Conservation (phyloP, 2,888 invertebrate genomes). For the Tipula lateralis region DNA sequence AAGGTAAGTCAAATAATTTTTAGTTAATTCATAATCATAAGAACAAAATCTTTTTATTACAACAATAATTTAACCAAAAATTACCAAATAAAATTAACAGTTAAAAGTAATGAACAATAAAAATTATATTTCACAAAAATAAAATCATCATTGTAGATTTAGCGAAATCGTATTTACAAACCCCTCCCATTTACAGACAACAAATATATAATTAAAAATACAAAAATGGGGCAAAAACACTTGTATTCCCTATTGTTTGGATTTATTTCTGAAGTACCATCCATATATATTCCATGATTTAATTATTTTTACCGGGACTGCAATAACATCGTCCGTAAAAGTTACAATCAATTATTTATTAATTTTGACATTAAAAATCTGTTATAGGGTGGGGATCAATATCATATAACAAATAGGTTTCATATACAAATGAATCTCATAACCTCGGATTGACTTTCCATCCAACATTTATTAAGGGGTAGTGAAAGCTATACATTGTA, state of each 20-base stretch:
- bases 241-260: no score
- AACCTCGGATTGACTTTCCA: background rate
- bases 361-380: background rate
- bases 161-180: background rate
- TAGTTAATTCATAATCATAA: background rate
- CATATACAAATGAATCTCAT: no score
- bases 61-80: background rate
- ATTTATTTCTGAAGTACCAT: background rate
- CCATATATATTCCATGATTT: no score
- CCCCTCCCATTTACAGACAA: background rate
- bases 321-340: no score
- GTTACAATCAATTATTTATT: background rate
- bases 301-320: background rate
- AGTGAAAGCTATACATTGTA: no score
- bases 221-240: background rate
- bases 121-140: background rate
- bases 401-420: background rate
- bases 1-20: background rate
- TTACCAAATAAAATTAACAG: background rate
- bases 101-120: no score
- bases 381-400: background rate
- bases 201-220: background rate
- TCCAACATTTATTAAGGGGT: no score
- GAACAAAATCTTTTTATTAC: background rate
- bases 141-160: background rate